A percentile compares a stretch with the other conserved stretches of the same genome.
These are phyloP conservation scores for Manacus vitellinus DNA, from an alignment of 2,113 vertebrate species.

Conservation along the genomic window DNA sequence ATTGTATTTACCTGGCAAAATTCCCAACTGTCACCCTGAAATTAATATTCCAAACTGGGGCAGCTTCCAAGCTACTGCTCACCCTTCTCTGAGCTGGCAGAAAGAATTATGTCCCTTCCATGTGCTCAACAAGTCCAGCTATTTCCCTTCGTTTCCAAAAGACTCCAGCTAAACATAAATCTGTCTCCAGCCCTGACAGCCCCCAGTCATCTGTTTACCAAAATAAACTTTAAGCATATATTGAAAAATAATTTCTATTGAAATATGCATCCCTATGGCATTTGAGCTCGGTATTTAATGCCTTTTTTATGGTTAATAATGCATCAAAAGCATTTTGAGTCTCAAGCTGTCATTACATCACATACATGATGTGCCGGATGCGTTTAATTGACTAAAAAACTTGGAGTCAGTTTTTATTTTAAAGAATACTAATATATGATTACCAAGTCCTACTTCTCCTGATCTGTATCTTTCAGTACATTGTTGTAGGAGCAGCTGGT, in stretches of 20 bases:
- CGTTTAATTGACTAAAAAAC: constrained; percentile 74
- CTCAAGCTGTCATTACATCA: constrained; percentile 78
- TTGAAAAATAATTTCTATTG: constrained; percentile 81
- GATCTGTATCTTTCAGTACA: constrained; percentile 33
- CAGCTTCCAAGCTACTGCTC: constrained; percentile 7
- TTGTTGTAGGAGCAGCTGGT: constrained; percentile 23
- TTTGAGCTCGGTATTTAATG: constrained; percentile 77
- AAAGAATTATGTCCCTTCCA: constrained; percentile 57
- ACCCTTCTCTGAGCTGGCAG: constrained; percentile 36
- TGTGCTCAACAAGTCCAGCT: constrained; percentile 63
- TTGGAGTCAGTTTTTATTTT: constrained; percentile 71
- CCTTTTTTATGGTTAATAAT: constrained; percentile 83
- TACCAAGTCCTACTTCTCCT: constrained; percentile 51
- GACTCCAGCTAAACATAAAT: constrained; percentile 73
- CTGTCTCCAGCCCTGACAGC: constrained; percentile 73
- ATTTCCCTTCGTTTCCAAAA: constrained; percentile 70
- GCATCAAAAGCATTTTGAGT: constrained; percentile 77
- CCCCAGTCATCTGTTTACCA: constrained; percentile 80
- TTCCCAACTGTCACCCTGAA: neutral
- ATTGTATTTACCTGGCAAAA: neutral
- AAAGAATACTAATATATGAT: constrained; percentile 64
- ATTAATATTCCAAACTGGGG: neutral
- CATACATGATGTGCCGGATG: constrained; percentile 70
- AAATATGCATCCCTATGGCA: constrained; percentile 80
- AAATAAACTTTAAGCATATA: constrained; percentile 82